phyloP scores from a whole-genome alignment of 2,797 vertebrate species.

The Hemibagrus guttatus region DNA sequence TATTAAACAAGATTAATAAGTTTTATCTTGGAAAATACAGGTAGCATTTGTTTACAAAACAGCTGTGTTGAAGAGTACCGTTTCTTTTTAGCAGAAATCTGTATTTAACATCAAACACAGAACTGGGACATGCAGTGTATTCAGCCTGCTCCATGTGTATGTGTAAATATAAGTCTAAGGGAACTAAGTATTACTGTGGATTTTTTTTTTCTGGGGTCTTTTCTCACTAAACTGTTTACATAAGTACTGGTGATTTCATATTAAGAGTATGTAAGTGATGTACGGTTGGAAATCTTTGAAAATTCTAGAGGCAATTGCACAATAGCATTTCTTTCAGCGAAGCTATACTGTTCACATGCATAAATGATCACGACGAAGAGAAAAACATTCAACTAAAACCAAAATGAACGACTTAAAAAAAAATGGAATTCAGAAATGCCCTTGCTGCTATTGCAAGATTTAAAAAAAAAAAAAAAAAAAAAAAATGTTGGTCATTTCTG shows the following conservation, averaged over 20 bases:
- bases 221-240: conserved; percentile 34
- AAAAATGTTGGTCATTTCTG: conserved; percentile 27
- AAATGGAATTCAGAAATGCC: background rate
- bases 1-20: conserved; percentile 61
- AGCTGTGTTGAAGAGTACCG: conserved; percentile 63
- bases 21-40: conserved; percentile 61
- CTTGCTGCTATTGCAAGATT: background rate
- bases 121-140: conserved; percentile 64
- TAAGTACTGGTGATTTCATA: conserved; percentile 3
- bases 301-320: background rate
- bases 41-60: conserved; percentile 71
- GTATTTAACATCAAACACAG: conserved; percentile 78
- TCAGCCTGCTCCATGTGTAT: conserved; percentile 53
- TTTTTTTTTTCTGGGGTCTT: conserved; percentile 49
- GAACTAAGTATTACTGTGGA: conserved; percentile 56
- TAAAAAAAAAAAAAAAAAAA: background rate
- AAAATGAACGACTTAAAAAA: background rate
- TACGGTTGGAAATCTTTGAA: background rate
- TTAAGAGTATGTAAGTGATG: background rate
- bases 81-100: conserved; percentile 69
- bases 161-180: conserved; percentile 70
- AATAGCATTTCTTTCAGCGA: background rate
- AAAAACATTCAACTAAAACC: background rate
- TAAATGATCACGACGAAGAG: background rate
- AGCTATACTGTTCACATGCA: too few species aligned